Percentiles rank a stretch among this genome's conserved stretches.
These are phyloP conservation scores for Drosophila ogumai DNA, from an alignment of 1,140 invertebrate species.

Conservation along the genomic window DNA sequence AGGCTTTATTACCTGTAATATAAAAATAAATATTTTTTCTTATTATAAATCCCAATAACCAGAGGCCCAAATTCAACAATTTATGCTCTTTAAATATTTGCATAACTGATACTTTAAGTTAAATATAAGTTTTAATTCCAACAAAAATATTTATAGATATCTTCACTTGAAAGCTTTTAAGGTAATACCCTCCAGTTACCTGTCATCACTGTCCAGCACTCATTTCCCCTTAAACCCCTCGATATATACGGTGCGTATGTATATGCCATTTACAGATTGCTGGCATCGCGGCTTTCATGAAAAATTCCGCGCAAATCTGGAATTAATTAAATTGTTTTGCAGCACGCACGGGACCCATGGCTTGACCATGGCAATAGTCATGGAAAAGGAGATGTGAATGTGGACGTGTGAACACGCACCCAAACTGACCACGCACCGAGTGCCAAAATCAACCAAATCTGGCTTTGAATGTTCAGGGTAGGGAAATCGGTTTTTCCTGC, in stretches of 20 bases:
- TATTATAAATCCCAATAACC: neutral
- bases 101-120: no score
- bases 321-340: conserved; percentile 84
- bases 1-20: neutral
- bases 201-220: neutral
- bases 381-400: conserved; percentile 14
- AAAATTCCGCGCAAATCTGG: conserved; percentile 78
- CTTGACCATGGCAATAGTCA: conserved; percentile 47
- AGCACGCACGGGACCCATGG: conserved; percentile 54
- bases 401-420: conserved; percentile 31
- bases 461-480: neutral
- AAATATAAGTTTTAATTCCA: neutral
- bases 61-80: no score
- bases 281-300: conserved; percentile 53
- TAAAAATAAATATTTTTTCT: neutral
- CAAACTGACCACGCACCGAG: conserved; percentile 33
- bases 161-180: neutral
- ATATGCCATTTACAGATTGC: conserved; percentile 44
- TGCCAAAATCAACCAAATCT: conserved; percentile 40
- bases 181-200: neutral
- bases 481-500: conserved; percentile 15
- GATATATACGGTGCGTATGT: conserved; percentile 23
- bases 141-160: neutral
- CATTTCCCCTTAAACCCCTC: neutral
- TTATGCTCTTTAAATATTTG: no score